phyloP scores from a whole-genome alignment of 2,888 invertebrate species.

The Leucophora obtusa region DNA sequence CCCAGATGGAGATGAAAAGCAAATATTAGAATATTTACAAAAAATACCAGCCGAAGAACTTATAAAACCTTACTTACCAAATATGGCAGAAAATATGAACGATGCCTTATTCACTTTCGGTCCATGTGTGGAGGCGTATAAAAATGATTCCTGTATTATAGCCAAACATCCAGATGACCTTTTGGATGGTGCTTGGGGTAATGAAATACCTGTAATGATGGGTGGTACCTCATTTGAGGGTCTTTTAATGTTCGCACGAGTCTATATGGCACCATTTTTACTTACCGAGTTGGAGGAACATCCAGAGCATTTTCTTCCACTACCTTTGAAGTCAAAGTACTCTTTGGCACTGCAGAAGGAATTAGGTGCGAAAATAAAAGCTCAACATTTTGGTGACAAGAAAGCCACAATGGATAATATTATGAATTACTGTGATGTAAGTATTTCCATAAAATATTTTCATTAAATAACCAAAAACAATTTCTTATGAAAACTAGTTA shows the following conservation, averaged over 20 bases:
- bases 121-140: constrained; percentile 75
- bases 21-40: constrained; percentile 68
- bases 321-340: constrained; percentile 68
- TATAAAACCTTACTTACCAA: constrained; percentile 70
- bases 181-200: constrained; percentile 73
- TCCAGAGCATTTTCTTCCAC: constrained; percentile 72
- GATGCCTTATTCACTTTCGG: constrained; percentile 74
- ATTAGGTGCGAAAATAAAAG: constrained; percentile 66
- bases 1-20: constrained; percentile 68
- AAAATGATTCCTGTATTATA: constrained; percentile 70
- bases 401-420: constrained; percentile 73
- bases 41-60: constrained; percentile 66
- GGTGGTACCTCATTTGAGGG: constrained; percentile 77
- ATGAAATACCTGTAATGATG: constrained; percentile 74
- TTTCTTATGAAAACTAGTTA: no score
- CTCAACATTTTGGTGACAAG: constrained; percentile 70
- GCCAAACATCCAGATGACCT: constrained; percentile 70
- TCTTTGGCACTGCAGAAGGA: constrained; percentile 64
- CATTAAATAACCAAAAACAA: not conserved
- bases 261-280: constrained; percentile 68
- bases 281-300: constrained; percentile 68
- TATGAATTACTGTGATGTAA: constrained; percentile 73
- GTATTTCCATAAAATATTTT: not conserved
- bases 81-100: constrained; percentile 68
- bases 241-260: constrained; percentile 71